Conservation (phyloP, 2,888 invertebrate species). For the Baronia brevicornis region DNA sequence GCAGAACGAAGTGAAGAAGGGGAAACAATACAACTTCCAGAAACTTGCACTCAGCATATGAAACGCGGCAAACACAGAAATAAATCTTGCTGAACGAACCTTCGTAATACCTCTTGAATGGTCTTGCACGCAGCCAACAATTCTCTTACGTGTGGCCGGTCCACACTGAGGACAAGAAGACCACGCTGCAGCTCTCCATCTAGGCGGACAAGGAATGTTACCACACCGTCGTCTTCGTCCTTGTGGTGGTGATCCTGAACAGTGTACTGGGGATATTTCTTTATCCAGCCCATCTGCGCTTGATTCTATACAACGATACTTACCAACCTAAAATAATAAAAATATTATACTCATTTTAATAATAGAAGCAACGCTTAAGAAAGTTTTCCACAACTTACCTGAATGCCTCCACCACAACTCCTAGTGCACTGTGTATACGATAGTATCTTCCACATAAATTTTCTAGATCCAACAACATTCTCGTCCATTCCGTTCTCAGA, state of each 20-base stretch:
- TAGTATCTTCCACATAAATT: constrained; percentile 85
- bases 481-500: constrained; percentile 38
- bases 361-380: background rate
- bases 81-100: constrained; percentile 28
- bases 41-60: too few relatives aligned
- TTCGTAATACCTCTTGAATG: constrained; percentile 63
- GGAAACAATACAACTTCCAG: too few relatives aligned
- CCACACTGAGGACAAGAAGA: constrained; percentile 86
- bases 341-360: background rate
- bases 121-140: constrained; percentile 83
- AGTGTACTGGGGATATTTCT: constrained; percentile 68
- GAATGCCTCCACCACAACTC: constrained; percentile 87
- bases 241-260: constrained; percentile 77
- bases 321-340: constrained; percentile 65
- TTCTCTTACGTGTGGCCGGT: constrained; percentile 81
- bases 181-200: constrained; percentile 89
- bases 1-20: too few relatives aligned
- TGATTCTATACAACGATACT: constrained; percentile 82
- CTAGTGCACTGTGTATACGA: constrained; percentile 87
- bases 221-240: constrained; percentile 79
- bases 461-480: constrained; percentile 61
- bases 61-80: too few relatives aligned
- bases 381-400: constrained; percentile 61
- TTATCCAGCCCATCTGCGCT: constrained; percentile 76
- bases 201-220: constrained; percentile 85